phyloP scores from a whole-genome alignment of 2,797 vertebrate genomes.

The Parauchenoglanis ngamensis region DNA sequence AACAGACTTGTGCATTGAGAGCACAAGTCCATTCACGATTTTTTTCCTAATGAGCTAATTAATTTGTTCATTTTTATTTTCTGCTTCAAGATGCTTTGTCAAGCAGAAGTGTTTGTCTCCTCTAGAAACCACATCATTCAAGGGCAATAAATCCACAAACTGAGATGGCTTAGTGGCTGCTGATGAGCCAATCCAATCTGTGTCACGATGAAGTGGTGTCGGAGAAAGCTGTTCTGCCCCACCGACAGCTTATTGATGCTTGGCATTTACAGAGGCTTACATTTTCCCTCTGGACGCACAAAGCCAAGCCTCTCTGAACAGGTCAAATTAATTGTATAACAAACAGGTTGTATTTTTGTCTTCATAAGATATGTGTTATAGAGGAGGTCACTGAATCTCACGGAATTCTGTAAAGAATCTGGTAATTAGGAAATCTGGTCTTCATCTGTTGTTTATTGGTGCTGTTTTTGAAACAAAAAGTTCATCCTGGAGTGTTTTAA shows the following conservation, averaged over 20 bases:
- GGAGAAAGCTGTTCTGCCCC: constrained; percentile 33
- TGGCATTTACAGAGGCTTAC: constrained; percentile 43
- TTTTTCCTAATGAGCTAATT: constrained; percentile 57
- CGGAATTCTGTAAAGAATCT: background rate
- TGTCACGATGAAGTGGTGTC: constrained; percentile 34
- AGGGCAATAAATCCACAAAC: constrained; percentile 46
- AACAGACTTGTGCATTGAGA: background rate
- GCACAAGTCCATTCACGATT: constrained; percentile 43
- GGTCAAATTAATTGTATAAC: constrained; percentile 48
- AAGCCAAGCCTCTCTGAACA: constrained; percentile 30
- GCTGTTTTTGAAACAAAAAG: background rate
- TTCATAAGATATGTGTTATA: constrained; percentile 23
- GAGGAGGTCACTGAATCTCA: constrained; percentile 17
- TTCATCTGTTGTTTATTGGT: background rate
- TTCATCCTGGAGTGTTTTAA: constrained; percentile 8
- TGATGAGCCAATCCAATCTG: constrained; percentile 51
- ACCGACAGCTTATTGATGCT: constrained; percentile 51
- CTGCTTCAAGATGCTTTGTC: constrained; percentile 52
- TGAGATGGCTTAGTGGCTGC: constrained; percentile 43
- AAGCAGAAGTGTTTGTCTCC: constrained; percentile 47
- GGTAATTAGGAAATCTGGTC: background rate
- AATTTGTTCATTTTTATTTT: constrained; percentile 56
- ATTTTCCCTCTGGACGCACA: constrained; percentile 37
- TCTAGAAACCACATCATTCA: constrained; percentile 45
- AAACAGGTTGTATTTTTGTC: constrained; percentile 38